Evolutionary conservation across 2,888 invertebrate genomes (phyloP).

Genomic region (Zygothrica quintamaculata): DNA sequence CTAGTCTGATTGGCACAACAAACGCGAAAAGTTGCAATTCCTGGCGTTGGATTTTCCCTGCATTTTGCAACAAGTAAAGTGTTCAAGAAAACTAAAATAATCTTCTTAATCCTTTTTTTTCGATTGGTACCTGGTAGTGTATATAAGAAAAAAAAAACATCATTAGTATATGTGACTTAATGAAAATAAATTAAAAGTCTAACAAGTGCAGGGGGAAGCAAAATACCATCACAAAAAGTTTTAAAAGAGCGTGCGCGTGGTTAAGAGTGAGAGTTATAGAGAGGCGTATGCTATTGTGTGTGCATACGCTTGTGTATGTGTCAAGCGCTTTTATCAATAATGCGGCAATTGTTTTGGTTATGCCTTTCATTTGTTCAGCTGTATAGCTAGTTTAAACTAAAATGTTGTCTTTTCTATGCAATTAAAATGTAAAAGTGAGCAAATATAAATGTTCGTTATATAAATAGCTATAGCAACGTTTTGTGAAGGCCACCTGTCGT

Average conservation of each 20-base stretch:
- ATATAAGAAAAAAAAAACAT: too few species aligned
- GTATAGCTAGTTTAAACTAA: constrained; percentile 11
- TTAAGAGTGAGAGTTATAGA: constrained; percentile 10
- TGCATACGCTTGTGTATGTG: constrained; percentile 29
- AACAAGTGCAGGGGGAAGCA: constrained; percentile 60
- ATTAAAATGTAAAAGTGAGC: constrained; percentile 26
- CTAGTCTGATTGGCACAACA: constrained; percentile 71
- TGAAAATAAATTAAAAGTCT: constrained; percentile 15
- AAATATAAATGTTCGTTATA: constrained; percentile 37
- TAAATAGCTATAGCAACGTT: constrained; percentile 38
- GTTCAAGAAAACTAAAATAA: too few species aligned
- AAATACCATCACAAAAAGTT: constrained; percentile 70
- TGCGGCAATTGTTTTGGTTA: constrained; percentile 67
- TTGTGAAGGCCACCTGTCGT: constrained; percentile 70
- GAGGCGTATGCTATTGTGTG: constrained; percentile 15
- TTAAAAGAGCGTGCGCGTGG: constrained; percentile 41
- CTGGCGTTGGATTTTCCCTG: constrained; percentile 55
- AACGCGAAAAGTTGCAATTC: constrained; percentile 65
- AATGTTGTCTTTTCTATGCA: constrained; percentile 11
- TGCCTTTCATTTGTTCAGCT: constrained; percentile 32
- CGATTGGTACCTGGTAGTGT: too few species aligned
- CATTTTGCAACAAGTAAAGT: constrained; percentile 58
- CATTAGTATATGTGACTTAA: too few species aligned
- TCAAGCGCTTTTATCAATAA: constrained; percentile 53
- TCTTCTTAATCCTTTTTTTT: too few species aligned